Conservation (phyloP, 2,113 vertebrate genomes). For the Hyperopisus bebe region DNA sequence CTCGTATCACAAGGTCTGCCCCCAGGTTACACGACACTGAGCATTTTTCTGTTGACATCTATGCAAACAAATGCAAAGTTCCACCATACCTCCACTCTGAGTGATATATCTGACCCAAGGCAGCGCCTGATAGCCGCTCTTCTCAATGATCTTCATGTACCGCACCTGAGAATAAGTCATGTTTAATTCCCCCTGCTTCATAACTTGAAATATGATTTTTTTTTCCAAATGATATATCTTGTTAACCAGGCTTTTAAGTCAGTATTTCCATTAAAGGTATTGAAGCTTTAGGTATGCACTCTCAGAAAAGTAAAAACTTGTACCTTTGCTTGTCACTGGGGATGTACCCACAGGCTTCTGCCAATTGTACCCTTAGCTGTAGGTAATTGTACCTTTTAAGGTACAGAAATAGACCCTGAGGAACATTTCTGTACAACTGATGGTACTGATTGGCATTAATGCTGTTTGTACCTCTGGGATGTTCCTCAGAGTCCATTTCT, state of each 20-base stretch:
- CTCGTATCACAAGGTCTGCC: background rate
- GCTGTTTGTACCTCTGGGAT: no score
- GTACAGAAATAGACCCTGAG: no score
- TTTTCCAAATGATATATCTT: background rate
- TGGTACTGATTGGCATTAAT: no score
- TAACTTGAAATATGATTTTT: background rate
- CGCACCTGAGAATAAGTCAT: constrained; percentile 60
- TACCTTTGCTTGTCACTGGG: no score
- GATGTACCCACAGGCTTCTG: no score
- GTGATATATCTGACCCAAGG: constrained; percentile 91
- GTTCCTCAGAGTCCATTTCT: no score
- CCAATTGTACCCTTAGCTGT: no score
- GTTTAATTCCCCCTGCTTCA: background rate
- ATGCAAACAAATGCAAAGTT: constrained; percentile 16
- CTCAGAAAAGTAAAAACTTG: no score
- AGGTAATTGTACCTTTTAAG: no score
- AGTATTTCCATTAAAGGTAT: background rate
- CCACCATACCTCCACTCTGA: constrained; percentile 76
- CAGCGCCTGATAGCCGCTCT: constrained; percentile 78
- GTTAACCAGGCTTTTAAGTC: background rate
- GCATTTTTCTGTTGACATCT: background rate
- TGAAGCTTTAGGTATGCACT: background rate
- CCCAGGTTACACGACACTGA: background rate
- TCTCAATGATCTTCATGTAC: constrained; percentile 94
- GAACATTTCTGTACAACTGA: no score